Conservation (phyloP, 2,888 invertebrate species). For the Caenorhabditis auriculariae region DNA sequence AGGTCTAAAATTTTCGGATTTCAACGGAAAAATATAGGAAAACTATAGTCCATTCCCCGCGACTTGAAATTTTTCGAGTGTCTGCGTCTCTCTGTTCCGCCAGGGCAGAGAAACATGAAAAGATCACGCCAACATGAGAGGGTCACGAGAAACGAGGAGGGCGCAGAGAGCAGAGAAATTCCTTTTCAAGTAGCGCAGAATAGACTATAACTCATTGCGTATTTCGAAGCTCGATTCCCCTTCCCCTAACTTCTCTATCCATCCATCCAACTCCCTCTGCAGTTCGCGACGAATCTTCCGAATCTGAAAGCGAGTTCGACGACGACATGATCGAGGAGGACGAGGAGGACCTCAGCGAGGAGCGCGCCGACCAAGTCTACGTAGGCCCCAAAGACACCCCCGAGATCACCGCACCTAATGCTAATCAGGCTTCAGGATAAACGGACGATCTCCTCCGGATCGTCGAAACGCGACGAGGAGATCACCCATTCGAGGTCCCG, state of each 20-base stretch:
- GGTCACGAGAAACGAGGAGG: no score
- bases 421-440: constrained; percentile 37
- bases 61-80: no score
- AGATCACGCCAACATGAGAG: no score
- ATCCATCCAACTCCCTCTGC: constrained; percentile 13
- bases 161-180: background rate
- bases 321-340: constrained; percentile 60
- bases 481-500: constrained; percentile 17
- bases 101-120: no score
- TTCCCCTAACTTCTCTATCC: no score
- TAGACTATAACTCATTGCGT: background rate
- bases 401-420: background rate
- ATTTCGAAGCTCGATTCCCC: no score
- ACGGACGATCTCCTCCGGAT: constrained; percentile 51
- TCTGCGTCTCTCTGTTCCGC: no score
- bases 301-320: constrained; percentile 57
- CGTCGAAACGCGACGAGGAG: constrained; percentile 51
- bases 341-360: constrained; percentile 56
- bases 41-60: no score
- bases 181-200: background rate
- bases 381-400: no score
- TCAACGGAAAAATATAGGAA: background rate
- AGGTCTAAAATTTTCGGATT: background rate
- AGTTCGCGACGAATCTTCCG: constrained; percentile 59
- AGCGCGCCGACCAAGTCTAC: constrained; percentile 47